Conservation (phyloP, 2,113 vertebrate species). For the Eptesicus fuscus region DNA sequence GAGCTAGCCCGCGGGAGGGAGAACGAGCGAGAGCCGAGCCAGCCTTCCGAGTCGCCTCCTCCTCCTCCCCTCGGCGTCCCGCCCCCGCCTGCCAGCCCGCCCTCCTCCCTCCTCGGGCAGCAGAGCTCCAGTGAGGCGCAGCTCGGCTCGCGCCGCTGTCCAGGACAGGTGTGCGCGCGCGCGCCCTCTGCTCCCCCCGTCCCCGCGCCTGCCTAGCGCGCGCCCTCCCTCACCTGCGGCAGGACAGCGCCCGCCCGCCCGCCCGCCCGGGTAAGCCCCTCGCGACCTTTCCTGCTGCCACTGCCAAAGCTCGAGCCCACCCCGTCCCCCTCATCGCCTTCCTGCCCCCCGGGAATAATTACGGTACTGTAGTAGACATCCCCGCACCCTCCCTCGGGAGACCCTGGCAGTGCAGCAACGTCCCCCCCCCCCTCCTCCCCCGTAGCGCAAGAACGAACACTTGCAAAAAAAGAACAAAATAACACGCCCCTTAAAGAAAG, state of each 20-base stretch:
- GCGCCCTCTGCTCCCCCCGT: conserved; percentile 43
- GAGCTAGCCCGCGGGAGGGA: conserved; percentile 61
- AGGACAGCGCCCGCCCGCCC: conserved; percentile 72
- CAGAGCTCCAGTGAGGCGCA: conserved; percentile 58
- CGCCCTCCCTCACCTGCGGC: conserved; percentile 74
- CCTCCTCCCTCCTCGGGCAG: conserved; percentile 52
- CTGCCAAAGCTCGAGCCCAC: conserved; percentile 48
- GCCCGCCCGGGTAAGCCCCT: conserved; percentile 74
- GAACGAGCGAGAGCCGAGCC: conserved; percentile 62
- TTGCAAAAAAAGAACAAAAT: conserved; percentile 47
- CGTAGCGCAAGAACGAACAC: conserved; percentile 24
- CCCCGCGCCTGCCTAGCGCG: conserved; percentile 47
- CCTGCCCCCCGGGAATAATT: conserved; percentile 21
- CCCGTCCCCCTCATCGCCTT: conserved; percentile 19
- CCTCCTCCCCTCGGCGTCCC: conserved; percentile 73
- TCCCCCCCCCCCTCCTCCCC: background rate
- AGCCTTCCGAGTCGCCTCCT: conserved; percentile 64
- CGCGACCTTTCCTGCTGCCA: conserved; percentile 60
- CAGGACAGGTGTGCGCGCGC: conserved; percentile 76
- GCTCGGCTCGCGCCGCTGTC: conserved; percentile 70
- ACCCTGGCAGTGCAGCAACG: conserved; percentile 62
- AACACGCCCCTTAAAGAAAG: background rate
- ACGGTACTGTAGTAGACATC: conserved; percentile 44
- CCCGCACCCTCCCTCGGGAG: conserved; percentile 52
- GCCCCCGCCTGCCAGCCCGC: conserved; percentile 69